Evolutionary conservation across 2,888 invertebrate genomes (phyloP), one percentile per base, ranked within the genome.

Genomic region (Synanthedon formicaeformis): DNA sequence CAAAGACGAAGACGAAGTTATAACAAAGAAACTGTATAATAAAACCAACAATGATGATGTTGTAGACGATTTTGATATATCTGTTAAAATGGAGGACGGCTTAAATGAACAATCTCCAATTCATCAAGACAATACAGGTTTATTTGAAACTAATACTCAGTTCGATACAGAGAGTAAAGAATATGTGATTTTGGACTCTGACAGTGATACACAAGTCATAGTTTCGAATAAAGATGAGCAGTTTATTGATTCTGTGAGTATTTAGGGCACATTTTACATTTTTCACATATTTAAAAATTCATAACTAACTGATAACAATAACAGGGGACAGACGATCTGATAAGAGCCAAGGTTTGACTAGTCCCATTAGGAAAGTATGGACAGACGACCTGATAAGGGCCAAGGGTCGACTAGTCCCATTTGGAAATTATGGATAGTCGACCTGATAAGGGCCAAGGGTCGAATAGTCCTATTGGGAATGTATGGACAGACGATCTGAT

Each of bases 221-320:
- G 5, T 66, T 3, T 55, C 82, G 27, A 74, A 62, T 0, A 72
- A 73, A 23, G 70, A 78, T 2, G 64, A 86, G 41, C 85, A 84
- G 41, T 51, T 77, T 0, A 61, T 69, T 0, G 85, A 78, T 52
- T 64, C 67, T 54, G 85, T 84, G 40, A 71, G 77, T 64, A 40
- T 40, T 5, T 45, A 34, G n/a, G n/a, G n/a, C n/a, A n/a, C n/a
- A n/a, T 27, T 27, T 6, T 55, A 2, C 18, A 18, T 18, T 18
- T 18, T 18, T 18, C 3, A 18, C 18, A 3, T 18, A 18, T 2
- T 3, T 18, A 3, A 18, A 18, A 18, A 18, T 3, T 16, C 40
- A 50, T 27, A 27, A 6, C 27, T 27, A 27, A 27, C 27, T 27
- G 16, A 2, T 16, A 16, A 16, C 16, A 3, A 18, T n/a, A n/a